Evolutionary conservation across 2,888 invertebrate species (phyloP).

Genomic region (Philereme transversata): DNA sequence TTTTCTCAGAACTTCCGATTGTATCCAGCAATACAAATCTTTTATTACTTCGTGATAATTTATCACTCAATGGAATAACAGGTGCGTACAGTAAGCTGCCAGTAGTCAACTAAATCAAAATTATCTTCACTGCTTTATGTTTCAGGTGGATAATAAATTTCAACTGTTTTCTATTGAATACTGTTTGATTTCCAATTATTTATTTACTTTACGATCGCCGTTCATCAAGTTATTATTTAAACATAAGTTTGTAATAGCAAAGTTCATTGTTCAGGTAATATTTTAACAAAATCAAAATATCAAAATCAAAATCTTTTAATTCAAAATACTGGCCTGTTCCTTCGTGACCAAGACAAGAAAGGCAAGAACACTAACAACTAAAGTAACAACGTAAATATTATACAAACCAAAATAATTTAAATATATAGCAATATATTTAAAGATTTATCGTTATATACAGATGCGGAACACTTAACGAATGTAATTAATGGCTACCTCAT

Average conservation of each 20-base stretch:
- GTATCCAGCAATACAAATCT: constrained; percentile 12
- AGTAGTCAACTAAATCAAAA: constrained; percentile 21
- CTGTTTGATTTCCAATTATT: constrained; percentile 7
- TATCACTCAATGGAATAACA: constrained; percentile 18
- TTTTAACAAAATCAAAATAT: too few species aligned
- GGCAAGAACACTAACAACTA: too few species aligned
- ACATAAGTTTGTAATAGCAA: too few species aligned
- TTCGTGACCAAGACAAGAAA: too few species aligned
- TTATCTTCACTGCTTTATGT: constrained; percentile 21
- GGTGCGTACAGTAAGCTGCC: constrained; percentile 17
- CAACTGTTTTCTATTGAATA: constrained; percentile 17
- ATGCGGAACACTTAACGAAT: constrained; percentile 13
- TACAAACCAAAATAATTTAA: too few species aligned
- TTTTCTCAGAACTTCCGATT: constrained; percentile 1
- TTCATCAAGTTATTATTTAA: neutral
- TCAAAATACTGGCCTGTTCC: too few species aligned
- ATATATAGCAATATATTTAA: too few species aligned
- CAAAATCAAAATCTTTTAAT: too few species aligned
- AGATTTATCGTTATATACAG: neutral
- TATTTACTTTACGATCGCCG: neutral
- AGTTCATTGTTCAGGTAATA: too few species aligned
- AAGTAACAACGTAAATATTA: too few species aligned
- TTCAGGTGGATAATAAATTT: constrained; percentile 11
- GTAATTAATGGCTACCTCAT: constrained; percentile 24
- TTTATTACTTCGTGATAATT: constrained; percentile 24